Evolutionary conservation across 2,113 vertebrate genomes (phyloP).

Genomic region (Potamarius usumacintae): DNA sequence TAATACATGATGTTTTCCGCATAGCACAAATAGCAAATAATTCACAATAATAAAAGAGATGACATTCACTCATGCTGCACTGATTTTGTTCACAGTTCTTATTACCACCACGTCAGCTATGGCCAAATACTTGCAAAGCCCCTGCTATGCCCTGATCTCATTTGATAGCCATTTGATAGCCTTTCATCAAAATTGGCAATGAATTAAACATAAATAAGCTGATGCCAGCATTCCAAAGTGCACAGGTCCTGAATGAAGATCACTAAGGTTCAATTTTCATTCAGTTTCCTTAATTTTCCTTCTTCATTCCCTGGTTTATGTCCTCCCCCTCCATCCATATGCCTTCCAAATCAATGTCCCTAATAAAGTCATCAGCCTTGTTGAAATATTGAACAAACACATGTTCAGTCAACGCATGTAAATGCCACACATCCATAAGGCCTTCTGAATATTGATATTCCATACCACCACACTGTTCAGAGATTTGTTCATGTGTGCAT

Average conservation of each 20-base stretch:
- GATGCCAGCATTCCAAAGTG: neutral
- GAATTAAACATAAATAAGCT: neutral
- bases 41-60: neutral
- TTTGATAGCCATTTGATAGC: neutral
- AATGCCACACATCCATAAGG: constrained; percentile 53
- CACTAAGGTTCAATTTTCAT: constrained; percentile 21
- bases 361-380: constrained; percentile 58
- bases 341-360: constrained; percentile 55
- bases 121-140: neutral
- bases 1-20: neutral
- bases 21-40: constrained; percentile 2
- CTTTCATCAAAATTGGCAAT: neutral
- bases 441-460: constrained; percentile 51
- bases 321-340: constrained; percentile 48
- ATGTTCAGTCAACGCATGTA: constrained; percentile 58
- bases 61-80: neutral
- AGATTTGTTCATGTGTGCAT: constrained; percentile 45
- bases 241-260: constrained; percentile 13
- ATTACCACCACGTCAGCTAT: neutral
- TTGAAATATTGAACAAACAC: constrained; percentile 58
- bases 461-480: constrained; percentile 28
- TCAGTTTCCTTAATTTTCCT: constrained; percentile 29
- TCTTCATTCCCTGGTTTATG: constrained; percentile 38
- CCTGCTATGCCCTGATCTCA: neutral
- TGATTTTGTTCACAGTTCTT: neutral